Evolutionary conservation across 2,888 invertebrate species (phyloP).

Genomic region (Ophion costatus): DNA sequence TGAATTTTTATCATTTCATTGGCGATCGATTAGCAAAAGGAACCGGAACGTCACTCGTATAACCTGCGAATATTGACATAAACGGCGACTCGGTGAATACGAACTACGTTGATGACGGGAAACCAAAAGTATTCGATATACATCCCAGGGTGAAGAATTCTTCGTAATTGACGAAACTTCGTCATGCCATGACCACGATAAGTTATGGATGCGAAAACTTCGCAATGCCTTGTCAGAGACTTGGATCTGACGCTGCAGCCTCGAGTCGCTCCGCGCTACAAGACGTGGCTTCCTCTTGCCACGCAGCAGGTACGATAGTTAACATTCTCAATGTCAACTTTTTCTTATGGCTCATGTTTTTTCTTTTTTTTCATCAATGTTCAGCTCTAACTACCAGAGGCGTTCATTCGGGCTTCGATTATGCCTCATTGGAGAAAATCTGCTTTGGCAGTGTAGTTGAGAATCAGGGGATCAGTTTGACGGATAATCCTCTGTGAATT

Average conservation of each 20-base stretch:
- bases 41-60: conserved; percentile 29
- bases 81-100: background rate
- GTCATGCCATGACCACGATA: conserved; percentile 73
- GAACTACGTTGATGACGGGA: too few species aligned
- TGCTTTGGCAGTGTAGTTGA: too few species aligned
- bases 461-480: too few species aligned
- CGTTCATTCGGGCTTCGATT: background rate
- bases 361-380: background rate
- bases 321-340: background rate
- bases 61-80: conserved; percentile 20
- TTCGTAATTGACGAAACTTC: conserved; percentile 16
- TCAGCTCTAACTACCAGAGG: too few species aligned
- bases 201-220: conserved; percentile 78
- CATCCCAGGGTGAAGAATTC: background rate
- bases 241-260: conserved; percentile 81
- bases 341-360: conserved; percentile 7
- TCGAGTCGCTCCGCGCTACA: conserved; percentile 87
- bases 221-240: conserved; percentile 79
- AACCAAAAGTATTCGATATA: too few species aligned
- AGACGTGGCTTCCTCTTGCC: conserved; percentile 92
- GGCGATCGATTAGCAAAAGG: conserved; percentile 33
- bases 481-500: conserved; percentile 70
- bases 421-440: too few species aligned
- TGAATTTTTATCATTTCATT: too few species aligned
- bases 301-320: conserved; percentile 90